Conservation (phyloP, 2,113 vertebrate species). For the Trochalopteron elliotii region DNA sequence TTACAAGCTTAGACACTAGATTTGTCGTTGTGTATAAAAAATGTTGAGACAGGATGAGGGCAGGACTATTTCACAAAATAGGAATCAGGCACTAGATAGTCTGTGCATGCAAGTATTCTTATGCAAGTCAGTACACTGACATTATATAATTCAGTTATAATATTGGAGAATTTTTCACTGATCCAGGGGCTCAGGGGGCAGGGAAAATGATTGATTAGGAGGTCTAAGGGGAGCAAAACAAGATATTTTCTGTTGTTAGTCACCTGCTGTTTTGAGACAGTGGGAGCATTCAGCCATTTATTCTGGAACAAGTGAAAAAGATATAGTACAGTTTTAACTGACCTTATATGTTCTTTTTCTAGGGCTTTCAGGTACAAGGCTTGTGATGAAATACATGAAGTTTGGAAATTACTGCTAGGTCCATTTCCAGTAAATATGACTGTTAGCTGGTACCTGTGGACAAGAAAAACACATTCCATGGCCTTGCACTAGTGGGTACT, state of each 20-base stretch:
- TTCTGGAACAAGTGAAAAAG: not conserved
- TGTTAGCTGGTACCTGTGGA: not conserved
- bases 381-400: not conserved
- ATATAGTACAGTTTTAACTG: not conserved
- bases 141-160: not conserved
- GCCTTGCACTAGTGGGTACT: not conserved
- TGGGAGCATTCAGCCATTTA: not conserved
- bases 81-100: not conserved
- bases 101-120: not conserved
- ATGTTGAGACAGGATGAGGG: not conserved
- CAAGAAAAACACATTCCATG: not conserved
- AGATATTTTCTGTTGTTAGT: not conserved
- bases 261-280: not conserved
- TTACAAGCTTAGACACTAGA: not conserved
- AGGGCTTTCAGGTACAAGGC: not conserved
- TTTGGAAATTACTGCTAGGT: not conserved
- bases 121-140: no score
- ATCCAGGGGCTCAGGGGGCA: not conserved
- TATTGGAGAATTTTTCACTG: not conserved
- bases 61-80: not conserved
- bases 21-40: constrained; percentile 1
- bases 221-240: not conserved
- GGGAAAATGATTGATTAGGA: not conserved
- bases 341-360: not conserved
- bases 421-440: not conserved